Evolutionary conservation across 2,113 vertebrate genomes (phyloP).

Genomic region (Stegastes partitus): DNA sequence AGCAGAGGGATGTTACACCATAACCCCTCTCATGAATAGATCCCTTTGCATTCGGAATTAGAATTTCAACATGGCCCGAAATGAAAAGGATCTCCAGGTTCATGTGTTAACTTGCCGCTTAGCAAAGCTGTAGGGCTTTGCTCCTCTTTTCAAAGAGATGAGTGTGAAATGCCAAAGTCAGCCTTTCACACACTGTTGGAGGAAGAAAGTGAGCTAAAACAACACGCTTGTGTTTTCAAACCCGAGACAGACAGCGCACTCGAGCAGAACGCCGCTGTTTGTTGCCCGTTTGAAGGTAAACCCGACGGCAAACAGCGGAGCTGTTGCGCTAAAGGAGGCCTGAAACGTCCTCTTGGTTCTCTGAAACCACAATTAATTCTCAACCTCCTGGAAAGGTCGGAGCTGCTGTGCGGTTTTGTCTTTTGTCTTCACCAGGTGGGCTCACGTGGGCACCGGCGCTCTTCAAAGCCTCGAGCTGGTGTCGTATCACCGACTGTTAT

Average conservation of each 20-base stretch:
- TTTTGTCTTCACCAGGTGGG: constrained; percentile 47
- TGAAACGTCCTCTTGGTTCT: constrained; percentile 1
- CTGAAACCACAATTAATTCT: constrained; percentile 1
- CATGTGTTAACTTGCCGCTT: constrained; percentile 80
- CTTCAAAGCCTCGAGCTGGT: background rate
- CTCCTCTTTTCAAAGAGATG: constrained; percentile 61
- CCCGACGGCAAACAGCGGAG: constrained; percentile 3
- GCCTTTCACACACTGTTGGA: constrained; percentile 44
- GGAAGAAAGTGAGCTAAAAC: constrained; percentile 57
- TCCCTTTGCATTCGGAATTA: constrained; percentile 48
- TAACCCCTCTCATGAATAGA: constrained; percentile 43
- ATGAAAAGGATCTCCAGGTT: constrained; percentile 70
- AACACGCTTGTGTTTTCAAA: constrained; percentile 29
- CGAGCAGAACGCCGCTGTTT: constrained; percentile 12
- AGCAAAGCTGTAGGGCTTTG: constrained; percentile 75
- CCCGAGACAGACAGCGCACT: constrained; percentile 5
- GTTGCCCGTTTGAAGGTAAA: constrained; percentile 38
- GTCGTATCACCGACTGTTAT: background rate
- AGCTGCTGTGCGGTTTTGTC: background rate
- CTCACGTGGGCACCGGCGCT: background rate
- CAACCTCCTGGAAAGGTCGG: background rate
- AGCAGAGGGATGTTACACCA: constrained; percentile 52
- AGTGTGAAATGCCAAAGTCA: constrained; percentile 62
- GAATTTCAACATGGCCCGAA: constrained; percentile 68
- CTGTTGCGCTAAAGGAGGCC: constrained; percentile 2